These are phyloP conservation scores for Nephrotoma appendiculata DNA, from an alignment of 2,888 invertebrate species.

Conservation along the genomic window DNA sequence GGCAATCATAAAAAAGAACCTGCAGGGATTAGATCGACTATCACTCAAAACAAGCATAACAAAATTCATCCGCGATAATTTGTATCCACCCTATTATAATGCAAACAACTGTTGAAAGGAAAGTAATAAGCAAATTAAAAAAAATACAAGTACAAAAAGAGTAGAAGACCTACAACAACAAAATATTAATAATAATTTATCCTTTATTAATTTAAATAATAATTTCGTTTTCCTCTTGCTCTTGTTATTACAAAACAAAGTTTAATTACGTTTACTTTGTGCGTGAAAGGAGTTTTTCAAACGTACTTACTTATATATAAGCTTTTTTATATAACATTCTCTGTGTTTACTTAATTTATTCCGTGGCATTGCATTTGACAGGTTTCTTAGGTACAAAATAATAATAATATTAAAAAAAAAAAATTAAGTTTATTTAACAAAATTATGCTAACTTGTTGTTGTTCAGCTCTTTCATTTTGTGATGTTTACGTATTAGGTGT, in stretches of 20 bases:
- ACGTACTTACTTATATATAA: background rate
- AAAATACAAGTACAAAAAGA: too few species aligned
- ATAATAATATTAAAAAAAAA: background rate
- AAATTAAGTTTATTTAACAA: background rate
- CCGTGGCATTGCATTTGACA: background rate
- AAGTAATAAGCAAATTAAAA: background rate
- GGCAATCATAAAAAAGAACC: too few species aligned
- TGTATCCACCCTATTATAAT: background rate
- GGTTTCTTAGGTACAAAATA: background rate
- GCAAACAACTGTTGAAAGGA: background rate
- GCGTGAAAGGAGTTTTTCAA: background rate
- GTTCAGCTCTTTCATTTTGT: background rate
- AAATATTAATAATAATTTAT: background rate
- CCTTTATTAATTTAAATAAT: background rate
- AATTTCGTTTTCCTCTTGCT: background rate
- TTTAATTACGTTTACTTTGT: background rate
- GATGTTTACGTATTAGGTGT: background rate
- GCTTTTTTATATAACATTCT: background rate
- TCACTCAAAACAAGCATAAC: too few species aligned
- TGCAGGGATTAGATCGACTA: too few species aligned
- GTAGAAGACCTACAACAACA: background rate
- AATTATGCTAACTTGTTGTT: background rate
- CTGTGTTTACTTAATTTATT: background rate
- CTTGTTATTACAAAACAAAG: background rate
- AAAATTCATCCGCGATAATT: too few species aligned